Evolutionary conservation across 2,888 invertebrate genomes (phyloP).

Genomic region (Dermolepida albohirtum): DNA sequence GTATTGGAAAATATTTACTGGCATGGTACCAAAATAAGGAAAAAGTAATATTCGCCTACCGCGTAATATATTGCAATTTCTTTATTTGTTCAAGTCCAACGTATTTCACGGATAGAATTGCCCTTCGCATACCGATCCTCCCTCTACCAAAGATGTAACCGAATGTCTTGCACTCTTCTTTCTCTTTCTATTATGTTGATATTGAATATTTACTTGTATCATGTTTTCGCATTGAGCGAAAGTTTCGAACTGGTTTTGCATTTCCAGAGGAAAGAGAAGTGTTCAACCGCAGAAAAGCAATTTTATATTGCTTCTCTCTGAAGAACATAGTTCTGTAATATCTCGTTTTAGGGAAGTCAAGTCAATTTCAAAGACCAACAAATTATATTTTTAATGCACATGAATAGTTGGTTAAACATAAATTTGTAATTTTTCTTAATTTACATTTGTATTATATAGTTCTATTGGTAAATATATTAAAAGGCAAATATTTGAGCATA

Average conservation of each 20-base stretch:
- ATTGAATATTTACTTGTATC: constrained; percentile 56
- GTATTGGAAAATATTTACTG: constrained; percentile 14
- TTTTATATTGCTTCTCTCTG: constrained; percentile 58
- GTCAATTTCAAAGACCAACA: constrained; percentile 58
- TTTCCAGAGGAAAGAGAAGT: not conserved
- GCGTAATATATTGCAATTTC: constrained; percentile 29
- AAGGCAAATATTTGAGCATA: too few species aligned
- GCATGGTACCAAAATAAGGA: constrained; percentile 3
- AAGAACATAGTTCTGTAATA: constrained; percentile 60
- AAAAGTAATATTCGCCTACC: constrained; percentile 23
- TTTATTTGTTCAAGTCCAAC: constrained; percentile 22
- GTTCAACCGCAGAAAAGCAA: constrained; percentile 49
- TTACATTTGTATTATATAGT: not conserved
- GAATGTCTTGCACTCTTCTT: constrained; percentile 1
- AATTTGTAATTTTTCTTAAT: not conserved
- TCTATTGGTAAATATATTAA: too few species aligned
- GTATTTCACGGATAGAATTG: constrained; percentile 24
- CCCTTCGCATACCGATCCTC: constrained; percentile 17
- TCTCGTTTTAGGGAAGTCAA: constrained; percentile 54
- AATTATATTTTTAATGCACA: constrained; percentile 60
- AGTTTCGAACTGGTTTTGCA: constrained; percentile 14
- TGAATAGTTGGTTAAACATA: constrained; percentile 55
- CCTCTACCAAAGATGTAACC: constrained; percentile 1
- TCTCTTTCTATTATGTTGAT: constrained; percentile 30
- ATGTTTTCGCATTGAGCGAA: constrained; percentile 51